Percentiles rank a stretch among this genome's conserved stretches.
Conservation (phyloP, 2,797 vertebrate species). For the Syngnathus rostellatus region DNA sequence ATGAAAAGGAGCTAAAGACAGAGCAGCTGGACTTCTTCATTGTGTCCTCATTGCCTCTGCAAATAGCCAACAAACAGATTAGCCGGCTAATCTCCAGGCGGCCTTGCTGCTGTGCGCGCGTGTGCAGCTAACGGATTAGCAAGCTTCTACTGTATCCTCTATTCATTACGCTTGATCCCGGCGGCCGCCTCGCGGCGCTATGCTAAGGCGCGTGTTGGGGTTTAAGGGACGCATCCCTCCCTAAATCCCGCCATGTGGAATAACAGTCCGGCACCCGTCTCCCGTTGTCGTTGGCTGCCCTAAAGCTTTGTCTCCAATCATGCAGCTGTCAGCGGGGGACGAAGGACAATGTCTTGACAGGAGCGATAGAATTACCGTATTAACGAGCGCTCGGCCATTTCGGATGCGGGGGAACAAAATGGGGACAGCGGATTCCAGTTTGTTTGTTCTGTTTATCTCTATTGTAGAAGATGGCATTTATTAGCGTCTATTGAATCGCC, state of each 20-base stretch:
- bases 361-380: background rate
- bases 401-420: background rate
- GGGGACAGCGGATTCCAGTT: background rate
- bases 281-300: conserved; percentile 21
- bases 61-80: conserved; percentile 27
- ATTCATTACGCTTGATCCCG: conserved; percentile 51
- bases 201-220: conserved; percentile 59
- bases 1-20: background rate
- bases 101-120: conserved; percentile 9
- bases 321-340: background rate
- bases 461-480: too few species aligned
- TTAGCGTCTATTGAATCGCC: background rate
- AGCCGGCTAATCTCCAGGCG: conserved; percentile 19
- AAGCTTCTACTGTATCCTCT: conserved; percentile 50
- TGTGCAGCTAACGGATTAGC: conserved; percentile 38
- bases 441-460: background rate
- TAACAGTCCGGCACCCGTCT: conserved; percentile 63
- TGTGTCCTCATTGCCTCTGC: conserved; percentile 15
- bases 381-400: background rate
- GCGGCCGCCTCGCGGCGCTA: conserved; percentile 30
- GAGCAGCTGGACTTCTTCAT: conserved; percentile 5
- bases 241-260: conserved; percentile 64
- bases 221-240: conserved; percentile 68
- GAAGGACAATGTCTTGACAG: background rate
- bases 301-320: background rate